Conservation (phyloP, 2,113 vertebrate genomes). For the Pomatostomus ruficeps region DNA sequence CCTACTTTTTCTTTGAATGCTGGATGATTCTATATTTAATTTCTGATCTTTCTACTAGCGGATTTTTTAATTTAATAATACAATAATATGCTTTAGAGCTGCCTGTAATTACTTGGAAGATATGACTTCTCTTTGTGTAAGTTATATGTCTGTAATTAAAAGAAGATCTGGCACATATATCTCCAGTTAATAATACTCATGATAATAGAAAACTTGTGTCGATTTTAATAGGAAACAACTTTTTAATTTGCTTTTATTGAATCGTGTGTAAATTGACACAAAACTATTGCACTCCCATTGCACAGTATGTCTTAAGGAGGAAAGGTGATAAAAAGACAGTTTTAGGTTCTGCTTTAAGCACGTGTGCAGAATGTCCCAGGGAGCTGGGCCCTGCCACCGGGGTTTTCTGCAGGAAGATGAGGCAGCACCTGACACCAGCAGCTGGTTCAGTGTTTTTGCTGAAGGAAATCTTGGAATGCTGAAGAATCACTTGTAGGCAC, state of each 20-base stretch:
- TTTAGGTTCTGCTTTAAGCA: background rate
- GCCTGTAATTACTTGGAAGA: constrained; percentile 51
- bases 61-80: constrained; percentile 52
- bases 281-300: background rate
- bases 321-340: background rate
- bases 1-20: background rate
- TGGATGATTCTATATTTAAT: constrained; percentile 7
- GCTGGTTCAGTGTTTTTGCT: background rate
- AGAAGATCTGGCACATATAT: constrained; percentile 25
- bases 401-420: background rate
- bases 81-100: constrained; percentile 31
- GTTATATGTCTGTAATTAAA: constrained; percentile 54
- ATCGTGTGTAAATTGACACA: background rate
- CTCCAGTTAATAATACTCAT: constrained; percentile 13
- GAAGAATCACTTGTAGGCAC: background rate
- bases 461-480: background rate
- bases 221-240: constrained; percentile 39
- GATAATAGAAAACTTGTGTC: constrained; percentile 34
- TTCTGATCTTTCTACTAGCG: constrained; percentile 13
- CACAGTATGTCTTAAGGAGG: background rate
- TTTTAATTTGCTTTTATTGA: constrained; percentile 20
- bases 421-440: background rate
- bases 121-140: constrained; percentile 40
- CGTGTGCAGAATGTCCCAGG: background rate
- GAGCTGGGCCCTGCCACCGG: background rate